Evolutionary conservation across 2,888 invertebrate species (phyloP), one percentile per base, ranked within the genome.

Genomic region (Drosophila flavopinicola): DNA sequence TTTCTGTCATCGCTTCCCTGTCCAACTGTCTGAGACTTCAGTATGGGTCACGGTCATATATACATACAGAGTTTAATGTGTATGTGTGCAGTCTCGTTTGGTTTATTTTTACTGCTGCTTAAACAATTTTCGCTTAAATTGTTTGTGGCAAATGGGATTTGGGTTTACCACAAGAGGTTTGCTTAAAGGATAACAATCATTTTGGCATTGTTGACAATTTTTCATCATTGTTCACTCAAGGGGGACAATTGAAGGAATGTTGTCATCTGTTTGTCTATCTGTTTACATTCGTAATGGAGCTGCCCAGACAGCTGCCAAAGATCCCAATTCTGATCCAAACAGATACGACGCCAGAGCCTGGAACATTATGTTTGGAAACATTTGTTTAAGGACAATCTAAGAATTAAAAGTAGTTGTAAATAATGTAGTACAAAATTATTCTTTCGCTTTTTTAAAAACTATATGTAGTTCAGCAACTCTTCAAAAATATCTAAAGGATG

Each of bases 111-210:
- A 73, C 79, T 82, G 61, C 66, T 74, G 68, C 75, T 86, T 85
- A 71, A 71, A 60, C 76, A 79, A 80, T 84, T 74, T 78, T 66
- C 69, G 75, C 82, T 68, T 78, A 78, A 76, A 85, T 79, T 78
- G 85, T 78, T 85, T 80, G 78, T 72, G 77, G 65, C 67, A 85
- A 85, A 87, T 87, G 78, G 83, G 86, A 87, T 87, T 87, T 88
- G 57, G 88, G 88, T 67, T 74, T 57, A 58, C 88, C 86, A 85
- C 79, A 87, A 84, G 78, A 75, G 80, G 70, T 74, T 84, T 84
- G 84, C 71, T 86, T 84, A 86, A 84, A 80, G 85, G 86, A 83
- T 83, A 83, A 83, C 86, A 74, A 86, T 83, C 83, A 78, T 86
- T 86, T 84, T 80, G 76, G 65, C 75, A 70, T 84, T 83, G 85